Evolutionary conservation across 1,140 invertebrate species (phyloP), one percentile per base, ranked within the genome.

Genomic region (Saccostrea echinata): DNA sequence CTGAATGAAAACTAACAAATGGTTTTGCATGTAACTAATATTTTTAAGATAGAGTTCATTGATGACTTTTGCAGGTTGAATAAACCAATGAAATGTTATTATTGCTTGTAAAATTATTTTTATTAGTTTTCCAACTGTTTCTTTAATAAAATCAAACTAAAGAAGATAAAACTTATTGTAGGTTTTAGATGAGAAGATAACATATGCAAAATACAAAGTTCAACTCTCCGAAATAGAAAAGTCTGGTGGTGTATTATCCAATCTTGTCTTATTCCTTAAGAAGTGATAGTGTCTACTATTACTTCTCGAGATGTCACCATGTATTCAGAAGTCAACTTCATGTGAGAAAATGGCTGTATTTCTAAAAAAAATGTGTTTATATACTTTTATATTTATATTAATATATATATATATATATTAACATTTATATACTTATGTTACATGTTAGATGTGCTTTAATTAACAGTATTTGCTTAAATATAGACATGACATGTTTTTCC

Each of bases 111-210:
- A 64, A 24, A 64, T 64, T 24, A n/a, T 64, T 64, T n/a, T n/a
- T 64, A 64, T 24, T 9, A n/a, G 18, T 24, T 24, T 21, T 64
- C 9, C 24, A n/a, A 21, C 21, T 64, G 57, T n/a, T 24, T 18
- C 24, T 64, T 18, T 64, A 21, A 64, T 24, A n/a, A n/a, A 64
- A 24, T 64, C 21, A 64, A 21, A 64, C 57, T 64, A n/a, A 43
- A 43, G 57, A 64, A 64, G 57, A n/a, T 64, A 2, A 64, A 64
- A 64, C 24, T 52, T 51, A 53, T 88, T 88, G 35, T 52, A 88
- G 87, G 84, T 85, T 57, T 83, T 93, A 71, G 92, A 93, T 88
- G 92, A 93, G 85, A 93, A 93, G 89, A 92, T 93, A 30, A 89
- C 88, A 16, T 92, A 91, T 85, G 90, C 90, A 13, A 88, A 92